A percentile compares a stretch with the other conserved stretches of the same genome.
Conservation (phyloP, 2,888 invertebrate species). For the Punctoribates punctum region DNA sequence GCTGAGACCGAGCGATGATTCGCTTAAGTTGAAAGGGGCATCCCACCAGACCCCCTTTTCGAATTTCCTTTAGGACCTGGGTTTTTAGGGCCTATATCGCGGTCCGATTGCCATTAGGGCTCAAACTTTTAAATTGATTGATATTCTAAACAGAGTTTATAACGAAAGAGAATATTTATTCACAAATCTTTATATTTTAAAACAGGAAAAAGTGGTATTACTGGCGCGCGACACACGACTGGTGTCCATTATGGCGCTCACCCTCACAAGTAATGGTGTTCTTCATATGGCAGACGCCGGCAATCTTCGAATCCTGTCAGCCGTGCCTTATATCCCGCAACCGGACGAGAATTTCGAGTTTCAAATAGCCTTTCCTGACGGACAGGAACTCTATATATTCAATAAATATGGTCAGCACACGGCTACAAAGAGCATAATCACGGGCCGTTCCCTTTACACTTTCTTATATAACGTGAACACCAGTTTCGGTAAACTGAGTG, state of each 20-base stretch:
- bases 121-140: no score
- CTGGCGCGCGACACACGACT: slow-evolving; percentile 88
- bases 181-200: background rate
- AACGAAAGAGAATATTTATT: background rate
- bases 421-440: slow-evolving; percentile 75
- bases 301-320: slow-evolving; percentile 53
- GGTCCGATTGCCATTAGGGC: no score
- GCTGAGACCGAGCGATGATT: no score
- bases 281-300: slow-evolving; percentile 93
- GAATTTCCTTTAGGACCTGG: no score
- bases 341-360: slow-evolving; percentile 80
- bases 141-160: no score
- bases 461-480: slow-evolving; percentile 72
- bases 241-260: slow-evolving; percentile 85
- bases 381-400: slow-evolving; percentile 85
- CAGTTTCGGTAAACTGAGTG: slow-evolving; percentile 75
- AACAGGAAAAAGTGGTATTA: slow-evolving; percentile 24
- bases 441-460: slow-evolving; percentile 83
- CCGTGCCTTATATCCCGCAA: slow-evolving; percentile 59
- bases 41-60: no score
- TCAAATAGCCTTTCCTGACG: slow-evolving; percentile 76
- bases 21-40: no score
- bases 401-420: slow-evolving; percentile 92
- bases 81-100: no score
- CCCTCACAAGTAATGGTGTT: slow-evolving; percentile 87